Evolutionary conservation across 2,113 vertebrate genomes (phyloP).

Genomic region (Deroptyus accipitrinus): DNA sequence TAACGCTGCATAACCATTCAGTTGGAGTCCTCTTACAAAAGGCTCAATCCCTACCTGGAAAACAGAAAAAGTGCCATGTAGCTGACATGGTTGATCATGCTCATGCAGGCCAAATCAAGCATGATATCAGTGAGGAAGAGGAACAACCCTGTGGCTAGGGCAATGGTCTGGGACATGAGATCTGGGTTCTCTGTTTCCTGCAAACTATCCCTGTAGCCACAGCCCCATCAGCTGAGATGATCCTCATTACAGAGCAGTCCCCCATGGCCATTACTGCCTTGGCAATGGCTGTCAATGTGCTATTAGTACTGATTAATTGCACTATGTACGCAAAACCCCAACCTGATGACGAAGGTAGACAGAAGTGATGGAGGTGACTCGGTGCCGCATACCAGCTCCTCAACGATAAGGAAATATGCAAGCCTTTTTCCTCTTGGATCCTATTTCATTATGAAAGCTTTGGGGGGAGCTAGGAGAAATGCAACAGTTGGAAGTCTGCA

Average conservation of each 20-base stretch:
- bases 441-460: background rate
- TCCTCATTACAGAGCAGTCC: background rate
- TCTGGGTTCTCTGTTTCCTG: background rate
- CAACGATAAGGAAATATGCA: background rate
- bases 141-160: background rate
- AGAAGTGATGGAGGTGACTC: background rate
- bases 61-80: background rate
- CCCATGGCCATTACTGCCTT: background rate
- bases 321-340: background rate
- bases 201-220: background rate
- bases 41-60: background rate
- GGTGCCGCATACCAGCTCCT: background rate
- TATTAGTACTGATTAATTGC: background rate
- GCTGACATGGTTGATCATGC: rapidly evolving
- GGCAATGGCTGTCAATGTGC: background rate
- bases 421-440: background rate
- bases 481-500: background rate
- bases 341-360: background rate
- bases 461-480: background rate
- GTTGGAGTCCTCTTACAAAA: background rate
- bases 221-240: background rate
- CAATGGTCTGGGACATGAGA: background rate
- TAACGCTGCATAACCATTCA: background rate
- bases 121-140: background rate
- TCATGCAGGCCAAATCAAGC: rapidly evolving